phyloP scores from a whole-genome alignment of 1,140 invertebrate species.

The Pemphigus obesinymphae region DNA sequence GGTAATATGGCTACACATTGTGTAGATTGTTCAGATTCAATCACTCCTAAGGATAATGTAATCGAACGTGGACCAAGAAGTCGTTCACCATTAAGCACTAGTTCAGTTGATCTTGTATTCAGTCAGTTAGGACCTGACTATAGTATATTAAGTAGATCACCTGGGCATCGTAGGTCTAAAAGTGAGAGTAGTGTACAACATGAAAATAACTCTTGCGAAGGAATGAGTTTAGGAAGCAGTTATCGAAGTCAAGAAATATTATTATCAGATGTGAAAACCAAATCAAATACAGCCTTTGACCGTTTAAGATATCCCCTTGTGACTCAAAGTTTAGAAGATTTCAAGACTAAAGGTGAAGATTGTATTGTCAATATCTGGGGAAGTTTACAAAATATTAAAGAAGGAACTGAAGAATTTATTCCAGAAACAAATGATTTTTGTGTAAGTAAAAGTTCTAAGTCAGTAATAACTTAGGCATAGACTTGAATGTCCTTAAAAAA shows the following conservation, averaged over 20 bases:
- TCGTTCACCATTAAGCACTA: conserved; percentile 47
- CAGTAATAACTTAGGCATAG: neutral
- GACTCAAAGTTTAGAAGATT: conserved; percentile 57
- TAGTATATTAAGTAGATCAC: neutral
- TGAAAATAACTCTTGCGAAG: conserved; percentile 44
- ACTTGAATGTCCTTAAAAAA: too few species aligned
- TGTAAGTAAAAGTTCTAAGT: conserved; percentile 20
- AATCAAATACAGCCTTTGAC: conserved; percentile 21
- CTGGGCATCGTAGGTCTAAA: conserved; percentile 29
- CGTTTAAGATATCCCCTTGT: conserved; percentile 43
- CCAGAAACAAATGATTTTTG: neutral
- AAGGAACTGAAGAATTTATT: neutral
- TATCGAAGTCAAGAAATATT: conserved; percentile 47
- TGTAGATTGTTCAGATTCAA: conserved; percentile 32
- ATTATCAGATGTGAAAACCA: conserved; percentile 42
- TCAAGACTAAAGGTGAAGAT: conserved; percentile 51
- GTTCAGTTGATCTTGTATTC: conserved; percentile 44
- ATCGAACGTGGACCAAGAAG: conserved; percentile 44
- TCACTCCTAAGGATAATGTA: conserved; percentile 32
- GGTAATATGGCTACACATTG: conserved; percentile 36
- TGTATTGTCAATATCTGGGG: conserved; percentile 8
- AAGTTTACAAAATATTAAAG: conserved; percentile 35
- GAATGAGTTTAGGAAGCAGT: conserved; percentile 46
- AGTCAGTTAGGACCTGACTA: conserved; percentile 43
- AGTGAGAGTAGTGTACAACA: conserved; percentile 42